phyloP scores from a whole-genome alignment of 1,140 invertebrate genomes.

The Achatina immaculata region DNA sequence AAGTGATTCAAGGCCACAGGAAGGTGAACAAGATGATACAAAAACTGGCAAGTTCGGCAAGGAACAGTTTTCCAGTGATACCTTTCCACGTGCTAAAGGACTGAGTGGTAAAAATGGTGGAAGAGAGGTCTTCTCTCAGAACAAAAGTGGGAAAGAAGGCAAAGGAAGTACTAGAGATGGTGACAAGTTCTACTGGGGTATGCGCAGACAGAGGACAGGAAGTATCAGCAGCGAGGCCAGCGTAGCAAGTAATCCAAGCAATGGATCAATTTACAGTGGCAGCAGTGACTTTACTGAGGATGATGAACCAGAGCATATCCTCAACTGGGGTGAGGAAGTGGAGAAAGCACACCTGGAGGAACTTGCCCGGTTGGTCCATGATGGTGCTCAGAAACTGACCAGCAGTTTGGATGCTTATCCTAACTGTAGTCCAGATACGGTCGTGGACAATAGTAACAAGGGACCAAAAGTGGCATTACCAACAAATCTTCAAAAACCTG shows the following conservation, averaged over 20 bases:
- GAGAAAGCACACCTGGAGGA: slow-evolving; percentile 55
- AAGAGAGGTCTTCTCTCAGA: slow-evolving; percentile 17
- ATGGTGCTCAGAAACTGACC: slow-evolving; percentile 54
- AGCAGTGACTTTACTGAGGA: slow-evolving; percentile 47
- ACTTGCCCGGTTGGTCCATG: slow-evolving; percentile 54
- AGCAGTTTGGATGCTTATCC: slow-evolving; percentile 51
- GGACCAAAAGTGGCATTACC: slow-evolving; percentile 20
- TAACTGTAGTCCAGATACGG: slow-evolving; percentile 23
- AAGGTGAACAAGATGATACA: slow-evolving; percentile 32
- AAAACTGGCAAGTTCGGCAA: slow-evolving; percentile 41
- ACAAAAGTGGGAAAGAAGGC: slow-evolving; percentile 36
- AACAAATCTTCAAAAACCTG: slow-evolving; percentile 35
- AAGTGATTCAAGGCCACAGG: slow-evolving; percentile 26
- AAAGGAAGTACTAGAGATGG: slow-evolving; percentile 31
- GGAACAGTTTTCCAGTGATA: slow-evolving; percentile 31
- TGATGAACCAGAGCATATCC: slow-evolving; percentile 46
- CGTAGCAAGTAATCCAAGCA: slow-evolving; percentile 55
- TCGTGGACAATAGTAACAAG: not conserved
- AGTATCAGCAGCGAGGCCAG: slow-evolving; percentile 62
- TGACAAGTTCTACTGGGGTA: slow-evolving; percentile 50
- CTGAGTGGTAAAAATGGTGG: slow-evolving; percentile 11
- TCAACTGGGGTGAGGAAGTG: slow-evolving; percentile 51
- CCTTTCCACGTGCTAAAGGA: slow-evolving; percentile 36
- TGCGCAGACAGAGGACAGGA: slow-evolving; percentile 53
- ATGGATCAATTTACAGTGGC: slow-evolving; percentile 45